Base-by-base conservation (phyloP, 2,888 invertebrate species). In the Pilophorus perplexus region DNA sequence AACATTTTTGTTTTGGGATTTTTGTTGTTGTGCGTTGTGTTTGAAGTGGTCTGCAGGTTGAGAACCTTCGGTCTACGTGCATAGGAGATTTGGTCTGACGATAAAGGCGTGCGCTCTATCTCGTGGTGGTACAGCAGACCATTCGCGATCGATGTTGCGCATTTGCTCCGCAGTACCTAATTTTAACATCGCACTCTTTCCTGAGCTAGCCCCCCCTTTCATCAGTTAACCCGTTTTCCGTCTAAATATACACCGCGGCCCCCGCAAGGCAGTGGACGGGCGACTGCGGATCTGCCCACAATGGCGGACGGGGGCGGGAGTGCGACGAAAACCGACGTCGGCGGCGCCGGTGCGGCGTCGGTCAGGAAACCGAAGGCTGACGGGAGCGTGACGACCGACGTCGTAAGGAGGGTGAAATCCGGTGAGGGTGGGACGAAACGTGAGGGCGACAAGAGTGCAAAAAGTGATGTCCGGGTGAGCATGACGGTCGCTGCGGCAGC, bases 401-500 rank as follows among this genome's bases (percentile, higher is more conserved):
- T 8, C 6, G 12, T 12, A 12, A 33, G 6, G 6, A 12, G 6
- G 33, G 33, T 6, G 12, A 33, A 33, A 33, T 12, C 33, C 33
- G 33, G 12, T n/a, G n/a, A n/a, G n/a, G n/a, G n/a, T n/a, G n/a
- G n/a, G n/a, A n/a, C n/a, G n/a, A n/a, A n/a, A n/a, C n/a, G n/a
- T n/a, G n/a, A n/a, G n/a, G n/a, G n/a, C n/a, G 3, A 10, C 38
- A 52, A 57, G 60, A 16, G 52, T 28, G 23, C 57, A 23, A 42
- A 38, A 18, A n/a, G 27, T 42, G 65, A 23, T 18, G n/a, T n/a
- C n/a, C n/a, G n/a, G n/a, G n/a, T n/a, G n/a, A n/a, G n/a, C n/a
- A 23, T 72, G 70, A 74, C 74, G 72, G 72, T 74, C 73, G 73
- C 57, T 71, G 73, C n/a, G n/a, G n/a, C n/a, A n/a, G n/a, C n/a